Evolutionary conservation across 2,888 invertebrate genomes (phyloP).

Genomic region (Dryobotodes eremita): DNA sequence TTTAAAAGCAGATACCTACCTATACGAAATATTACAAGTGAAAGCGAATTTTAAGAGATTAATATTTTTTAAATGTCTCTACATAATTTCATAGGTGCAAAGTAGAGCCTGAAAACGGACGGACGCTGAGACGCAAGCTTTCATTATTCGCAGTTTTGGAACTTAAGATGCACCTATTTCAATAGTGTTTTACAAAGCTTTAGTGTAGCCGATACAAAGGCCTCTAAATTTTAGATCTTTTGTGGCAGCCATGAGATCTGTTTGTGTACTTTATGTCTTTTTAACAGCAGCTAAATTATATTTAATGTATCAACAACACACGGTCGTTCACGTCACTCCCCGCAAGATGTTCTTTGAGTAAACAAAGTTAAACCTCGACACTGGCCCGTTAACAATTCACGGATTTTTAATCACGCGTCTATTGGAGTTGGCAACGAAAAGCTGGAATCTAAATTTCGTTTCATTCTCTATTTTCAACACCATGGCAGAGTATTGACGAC

Average conservation of each 20-base stretch:
- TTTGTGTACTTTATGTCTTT: constrained; percentile 33
- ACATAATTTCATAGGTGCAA: background rate
- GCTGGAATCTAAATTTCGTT: constrained; percentile 45
- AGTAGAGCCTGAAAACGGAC: background rate
- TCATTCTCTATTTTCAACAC: constrained; percentile 58
- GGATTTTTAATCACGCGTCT: constrained; percentile 42
- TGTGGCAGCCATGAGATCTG: constrained; percentile 30
- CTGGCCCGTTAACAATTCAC: constrained; percentile 44
- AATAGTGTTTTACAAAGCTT: background rate
- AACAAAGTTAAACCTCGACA: constrained; percentile 27
- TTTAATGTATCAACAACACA: constrained; percentile 20
- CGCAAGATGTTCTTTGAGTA: constrained; percentile 22
- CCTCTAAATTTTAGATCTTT: constrained; percentile 5
- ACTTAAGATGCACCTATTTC: background rate
- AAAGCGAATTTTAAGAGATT: no score
- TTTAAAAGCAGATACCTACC: no score
- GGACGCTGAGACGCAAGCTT: background rate
- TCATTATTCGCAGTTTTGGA: background rate
- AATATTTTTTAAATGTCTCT: background rate
- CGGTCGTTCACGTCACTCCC: constrained; percentile 16
- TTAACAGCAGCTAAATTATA: constrained; percentile 51
- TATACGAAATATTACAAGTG: no score
- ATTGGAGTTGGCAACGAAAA: constrained; percentile 59
- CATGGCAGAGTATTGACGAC: constrained; percentile 57
- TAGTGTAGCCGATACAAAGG: background rate